Evolutionary conservation across 2,113 vertebrate species (phyloP).

Genomic region (Paradoxurus hermaphroditus): DNA sequence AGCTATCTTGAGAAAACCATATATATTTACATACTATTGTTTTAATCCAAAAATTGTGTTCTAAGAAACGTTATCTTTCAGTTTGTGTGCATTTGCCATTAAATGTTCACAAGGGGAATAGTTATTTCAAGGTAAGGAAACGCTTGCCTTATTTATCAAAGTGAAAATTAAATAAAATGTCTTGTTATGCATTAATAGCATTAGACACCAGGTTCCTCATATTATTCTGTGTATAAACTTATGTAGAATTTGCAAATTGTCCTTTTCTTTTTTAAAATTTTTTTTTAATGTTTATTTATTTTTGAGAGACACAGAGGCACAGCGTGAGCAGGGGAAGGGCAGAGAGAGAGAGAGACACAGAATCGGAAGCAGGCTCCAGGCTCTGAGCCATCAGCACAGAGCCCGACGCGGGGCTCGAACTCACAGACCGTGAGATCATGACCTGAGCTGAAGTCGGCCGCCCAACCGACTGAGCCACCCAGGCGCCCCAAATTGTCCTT

Average conservation of each 20-base stretch:
- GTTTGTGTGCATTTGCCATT: not conserved
- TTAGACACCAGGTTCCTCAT: not conserved
- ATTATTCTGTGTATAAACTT: not conserved
- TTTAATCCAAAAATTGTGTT: slow-evolving; percentile 8
- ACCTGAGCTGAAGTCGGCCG: no score
- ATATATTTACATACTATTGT: not conserved
- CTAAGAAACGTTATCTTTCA: not conserved
- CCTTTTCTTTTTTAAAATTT: no score
- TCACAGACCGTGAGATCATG: no score
- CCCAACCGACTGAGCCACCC: no score
- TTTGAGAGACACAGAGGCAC: no score
- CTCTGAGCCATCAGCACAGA: no score
- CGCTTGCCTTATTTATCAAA: not conserved
- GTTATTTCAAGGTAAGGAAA: not conserved
- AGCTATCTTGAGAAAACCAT: not conserved
- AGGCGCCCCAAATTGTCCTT: not conserved
- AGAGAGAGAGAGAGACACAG: no score
- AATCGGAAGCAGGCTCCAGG: no score
- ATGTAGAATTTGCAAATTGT: not conserved
- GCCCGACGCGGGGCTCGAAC: no score
- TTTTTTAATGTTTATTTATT: no score
- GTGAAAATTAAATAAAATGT: not conserved
- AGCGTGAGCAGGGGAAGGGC: no score
- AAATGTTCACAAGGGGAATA: not conserved
- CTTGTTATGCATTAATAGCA: not conserved